phyloP scores from a whole-genome alignment of 2,797 vertebrate species.

The Lepilemur septentrionalis region DNA sequence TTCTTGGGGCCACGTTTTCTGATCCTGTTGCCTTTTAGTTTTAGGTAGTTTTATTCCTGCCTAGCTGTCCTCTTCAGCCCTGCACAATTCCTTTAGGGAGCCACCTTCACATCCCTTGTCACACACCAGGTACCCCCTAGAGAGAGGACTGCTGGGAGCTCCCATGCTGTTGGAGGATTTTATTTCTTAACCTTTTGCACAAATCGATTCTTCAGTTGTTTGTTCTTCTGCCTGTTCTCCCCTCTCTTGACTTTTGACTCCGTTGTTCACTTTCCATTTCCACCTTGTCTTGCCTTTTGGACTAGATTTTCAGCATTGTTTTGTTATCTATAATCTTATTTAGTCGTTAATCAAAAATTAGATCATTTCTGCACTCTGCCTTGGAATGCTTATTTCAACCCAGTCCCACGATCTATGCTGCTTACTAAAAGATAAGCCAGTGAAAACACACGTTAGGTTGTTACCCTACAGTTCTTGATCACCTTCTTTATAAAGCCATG shows the following conservation, averaged over 20 bases:
- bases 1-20: background rate
- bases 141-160: background rate
- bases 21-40: background rate
- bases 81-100: background rate
- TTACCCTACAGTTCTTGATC: background rate
- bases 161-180: background rate
- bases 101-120: background rate
- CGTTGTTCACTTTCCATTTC: background rate
- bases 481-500: background rate
- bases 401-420: background rate
- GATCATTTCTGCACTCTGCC: background rate
- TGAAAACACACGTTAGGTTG: background rate
- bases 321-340: background rate
- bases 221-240: background rate
- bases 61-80: background rate
- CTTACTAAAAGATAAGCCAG: background rate
- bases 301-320: slow-evolving; percentile 25
- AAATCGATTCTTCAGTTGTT: background rate
- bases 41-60: background rate
- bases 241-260: background rate
- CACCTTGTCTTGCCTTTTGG: background rate
- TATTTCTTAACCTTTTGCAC: background rate
- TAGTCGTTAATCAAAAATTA: background rate
- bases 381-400: background rate
- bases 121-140: background rate